Evolutionary conservation across 2,797 vertebrate genomes (phyloP).

Genomic region (Ataeniobius toweri): DNA sequence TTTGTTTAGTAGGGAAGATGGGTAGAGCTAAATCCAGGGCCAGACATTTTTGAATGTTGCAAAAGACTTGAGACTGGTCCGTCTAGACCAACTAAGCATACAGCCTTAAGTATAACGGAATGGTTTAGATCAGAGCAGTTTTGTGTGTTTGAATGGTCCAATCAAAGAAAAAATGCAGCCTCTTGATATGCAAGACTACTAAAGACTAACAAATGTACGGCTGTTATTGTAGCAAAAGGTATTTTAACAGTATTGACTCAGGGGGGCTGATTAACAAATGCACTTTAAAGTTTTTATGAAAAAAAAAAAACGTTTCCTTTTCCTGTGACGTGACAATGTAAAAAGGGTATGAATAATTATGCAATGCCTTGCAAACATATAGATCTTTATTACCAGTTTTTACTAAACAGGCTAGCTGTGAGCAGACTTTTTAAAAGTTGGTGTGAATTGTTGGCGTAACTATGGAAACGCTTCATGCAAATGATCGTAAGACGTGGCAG

Average conservation of each 20-base stretch:
- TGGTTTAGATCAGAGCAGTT: neutral
- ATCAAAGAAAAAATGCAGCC: neutral
- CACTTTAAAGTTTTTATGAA: neutral
- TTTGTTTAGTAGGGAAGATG: neutral
- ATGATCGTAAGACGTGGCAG: slow-evolving; percentile 9
- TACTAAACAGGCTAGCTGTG: neutral
- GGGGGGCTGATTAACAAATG: neutral
- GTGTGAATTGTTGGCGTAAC: neutral
- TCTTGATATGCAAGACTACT: neutral
- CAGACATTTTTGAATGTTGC: neutral
- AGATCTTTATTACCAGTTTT: neutral
- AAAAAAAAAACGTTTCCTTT: neutral
- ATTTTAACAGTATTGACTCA: neutral
- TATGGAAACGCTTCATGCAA: slow-evolving; percentile 54
- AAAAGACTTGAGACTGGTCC: neutral
- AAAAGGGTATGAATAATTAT: neutral
- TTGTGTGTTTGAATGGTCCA: neutral
- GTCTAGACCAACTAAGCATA: neutral
- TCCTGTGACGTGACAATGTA: too few relatives aligned
- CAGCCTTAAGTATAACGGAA: neutral
- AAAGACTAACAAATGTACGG: neutral
- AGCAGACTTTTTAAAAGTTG: neutral
- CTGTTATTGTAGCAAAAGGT: neutral
- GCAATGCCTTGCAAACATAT: neutral
- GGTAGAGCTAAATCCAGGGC: too few relatives aligned